A percentile compares a stretch with the other conserved stretches of the same genome.
Conservation (phyloP, 2,888 invertebrate species). For the Eristalinus aeneus region DNA sequence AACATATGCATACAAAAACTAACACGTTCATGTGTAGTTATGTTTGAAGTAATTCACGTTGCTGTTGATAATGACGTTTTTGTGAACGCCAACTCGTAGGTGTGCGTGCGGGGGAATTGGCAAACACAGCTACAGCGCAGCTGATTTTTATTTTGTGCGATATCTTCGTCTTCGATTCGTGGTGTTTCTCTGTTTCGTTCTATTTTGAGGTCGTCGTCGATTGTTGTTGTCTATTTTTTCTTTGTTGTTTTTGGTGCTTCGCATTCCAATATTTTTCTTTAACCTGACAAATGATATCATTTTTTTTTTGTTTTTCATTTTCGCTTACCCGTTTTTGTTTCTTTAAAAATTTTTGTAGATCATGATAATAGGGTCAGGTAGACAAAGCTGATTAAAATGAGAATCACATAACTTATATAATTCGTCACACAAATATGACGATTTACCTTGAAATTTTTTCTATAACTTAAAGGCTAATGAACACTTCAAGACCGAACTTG, state of each 20-base stretch:
- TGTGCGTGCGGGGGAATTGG: not conserved
- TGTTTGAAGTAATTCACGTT: constrained; percentile 10
- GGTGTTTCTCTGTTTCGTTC: constrained; percentile 18
- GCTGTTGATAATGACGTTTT: constrained; percentile 11
- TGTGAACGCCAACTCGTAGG: not conserved
- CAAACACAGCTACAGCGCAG: constrained; percentile 29
- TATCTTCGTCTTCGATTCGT: not conserved
- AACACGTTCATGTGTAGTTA: constrained; percentile 20
- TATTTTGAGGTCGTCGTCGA: constrained; percentile 34
- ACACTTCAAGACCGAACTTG: not conserved
- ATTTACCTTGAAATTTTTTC: not conserved
- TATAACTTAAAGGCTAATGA: not conserved
- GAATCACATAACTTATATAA: not conserved
- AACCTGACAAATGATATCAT: not conserved
- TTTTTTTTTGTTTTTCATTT: not conserved
- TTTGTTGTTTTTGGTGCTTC: not conserved
- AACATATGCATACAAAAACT: constrained; percentile 9
- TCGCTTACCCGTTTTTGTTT: not conserved
- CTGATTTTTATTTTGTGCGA: constrained; percentile 55
- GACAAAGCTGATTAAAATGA: not conserved
- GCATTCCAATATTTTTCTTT: not conserved
- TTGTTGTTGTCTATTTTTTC: not conserved
- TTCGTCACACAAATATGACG: not conserved
- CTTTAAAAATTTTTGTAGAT: not conserved
- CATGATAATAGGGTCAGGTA: not conserved